Evolutionary conservation across 2,888 invertebrate genomes (phyloP).

Genomic region (Panzeria rudis): DNA sequence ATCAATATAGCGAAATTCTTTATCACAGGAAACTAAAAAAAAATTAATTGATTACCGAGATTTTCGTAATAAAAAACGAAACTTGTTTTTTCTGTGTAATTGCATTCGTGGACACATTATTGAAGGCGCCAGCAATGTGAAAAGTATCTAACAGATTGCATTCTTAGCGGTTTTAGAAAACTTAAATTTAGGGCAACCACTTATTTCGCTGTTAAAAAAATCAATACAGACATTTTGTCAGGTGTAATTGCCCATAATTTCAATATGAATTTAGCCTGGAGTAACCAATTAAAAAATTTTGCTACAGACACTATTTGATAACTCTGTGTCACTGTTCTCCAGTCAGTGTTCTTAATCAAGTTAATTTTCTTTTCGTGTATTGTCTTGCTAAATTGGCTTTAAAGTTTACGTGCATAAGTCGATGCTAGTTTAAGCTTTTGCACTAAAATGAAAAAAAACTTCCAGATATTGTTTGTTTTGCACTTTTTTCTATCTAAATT

Average conservation of each 20-base stretch:
- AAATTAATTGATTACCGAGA: no score
- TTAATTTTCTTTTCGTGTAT: slow-evolving; percentile 22
- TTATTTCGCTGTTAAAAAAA: no score
- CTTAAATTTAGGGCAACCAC: no score
- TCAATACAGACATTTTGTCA: no score
- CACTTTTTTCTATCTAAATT: slow-evolving; percentile 12
- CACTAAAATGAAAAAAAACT: background rate
- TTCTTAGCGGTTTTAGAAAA: no score
- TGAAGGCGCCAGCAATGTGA: no score
- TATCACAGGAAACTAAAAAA: no score
- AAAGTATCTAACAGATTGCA: no score
- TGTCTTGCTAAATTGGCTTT: background rate
- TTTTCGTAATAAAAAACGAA: no score
- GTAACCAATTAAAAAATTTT: background rate
- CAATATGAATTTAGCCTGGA: background rate
- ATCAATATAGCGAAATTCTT: no score
- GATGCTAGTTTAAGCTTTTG: background rate
- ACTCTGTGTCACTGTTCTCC: background rate
- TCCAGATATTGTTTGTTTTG: slow-evolving; percentile 18
- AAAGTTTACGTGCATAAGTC: slow-evolving; percentile 29
- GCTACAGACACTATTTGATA: background rate
- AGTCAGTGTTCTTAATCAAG: slow-evolving; percentile 4
- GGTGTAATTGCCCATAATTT: background rate
- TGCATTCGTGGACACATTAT: no score
- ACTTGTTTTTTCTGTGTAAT: no score